phyloP scores from a whole-genome alignment of 2,113 vertebrate species.

The Etia nguti region DNA sequence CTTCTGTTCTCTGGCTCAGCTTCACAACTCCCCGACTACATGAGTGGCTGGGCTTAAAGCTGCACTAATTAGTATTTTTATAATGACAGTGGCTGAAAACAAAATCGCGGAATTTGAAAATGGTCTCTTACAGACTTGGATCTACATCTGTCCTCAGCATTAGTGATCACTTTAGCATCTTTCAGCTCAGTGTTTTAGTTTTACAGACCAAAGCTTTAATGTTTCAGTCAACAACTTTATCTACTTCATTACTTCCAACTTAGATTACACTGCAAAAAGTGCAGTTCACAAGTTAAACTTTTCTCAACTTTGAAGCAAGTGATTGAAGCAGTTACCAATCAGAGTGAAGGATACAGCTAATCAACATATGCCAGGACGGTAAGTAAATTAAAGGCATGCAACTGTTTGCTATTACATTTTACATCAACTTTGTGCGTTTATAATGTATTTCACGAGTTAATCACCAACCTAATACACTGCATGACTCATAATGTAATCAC shows the following conservation, averaged over 20 bases:
- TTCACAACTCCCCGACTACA: neutral
- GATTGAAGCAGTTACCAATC: neutral
- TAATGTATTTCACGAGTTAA: neutral
- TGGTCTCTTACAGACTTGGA: neutral
- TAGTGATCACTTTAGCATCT: neutral
- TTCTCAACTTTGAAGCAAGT: neutral
- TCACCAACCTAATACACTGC: neutral
- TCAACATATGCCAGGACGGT: neutral
- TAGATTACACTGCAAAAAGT: neutral
- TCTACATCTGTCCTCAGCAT: neutral
- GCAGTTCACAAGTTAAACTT: neutral
- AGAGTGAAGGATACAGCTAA: neutral
- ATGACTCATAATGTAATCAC: fast-evolving
- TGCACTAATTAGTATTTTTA: neutral
- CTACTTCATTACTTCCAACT: neutral
- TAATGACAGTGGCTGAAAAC: neutral
- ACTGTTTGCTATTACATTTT: neutral
- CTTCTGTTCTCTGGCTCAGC: neutral
- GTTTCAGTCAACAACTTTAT: neutral
- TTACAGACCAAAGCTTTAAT: neutral
- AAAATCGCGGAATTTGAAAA: neutral
- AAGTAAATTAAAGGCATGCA: neutral
- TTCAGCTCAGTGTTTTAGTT: neutral
- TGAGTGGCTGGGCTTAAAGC: neutral
- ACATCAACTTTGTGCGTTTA: neutral